These are phyloP conservation scores for Seladonia tumulorum DNA, from an alignment of 2,888 invertebrate genomes.

Conservation along the genomic window DNA sequence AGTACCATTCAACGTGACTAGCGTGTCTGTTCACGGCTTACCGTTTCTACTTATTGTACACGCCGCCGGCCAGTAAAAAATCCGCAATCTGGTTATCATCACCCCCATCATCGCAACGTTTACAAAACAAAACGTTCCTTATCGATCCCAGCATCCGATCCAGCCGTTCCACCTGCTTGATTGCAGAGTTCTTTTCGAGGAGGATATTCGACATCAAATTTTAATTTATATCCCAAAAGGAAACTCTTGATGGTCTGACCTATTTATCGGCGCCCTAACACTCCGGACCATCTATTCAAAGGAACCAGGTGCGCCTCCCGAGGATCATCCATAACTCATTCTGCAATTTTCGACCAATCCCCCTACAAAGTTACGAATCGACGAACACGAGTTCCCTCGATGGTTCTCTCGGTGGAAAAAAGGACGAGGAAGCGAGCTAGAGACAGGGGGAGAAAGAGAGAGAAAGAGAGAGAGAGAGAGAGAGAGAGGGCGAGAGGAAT, in stretches of 20 bases:
- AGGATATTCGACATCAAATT: background rate
- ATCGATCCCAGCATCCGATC: background rate
- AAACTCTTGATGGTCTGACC: slow-evolving; percentile 11
- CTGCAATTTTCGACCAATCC: slow-evolving; percentile 14
- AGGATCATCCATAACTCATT: background rate
- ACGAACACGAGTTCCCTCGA: slow-evolving; percentile 3
- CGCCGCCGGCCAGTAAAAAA: background rate
- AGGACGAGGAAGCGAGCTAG: background rate
- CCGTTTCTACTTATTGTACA: background rate
- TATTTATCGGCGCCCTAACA: slow-evolving; percentile 9
- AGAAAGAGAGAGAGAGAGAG: too few species aligned
- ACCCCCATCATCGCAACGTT: background rate
- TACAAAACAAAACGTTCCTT: background rate
- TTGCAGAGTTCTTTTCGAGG: background rate
- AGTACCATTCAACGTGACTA: background rate
- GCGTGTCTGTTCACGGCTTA: background rate
- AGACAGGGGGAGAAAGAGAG: background rate
- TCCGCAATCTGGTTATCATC: background rate
- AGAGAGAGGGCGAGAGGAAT: background rate
- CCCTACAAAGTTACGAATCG: slow-evolving; percentile 28
- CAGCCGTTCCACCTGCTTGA: background rate
- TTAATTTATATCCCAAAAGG: slow-evolving; percentile 11
- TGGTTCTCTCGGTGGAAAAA: background rate
- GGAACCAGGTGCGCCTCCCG: slow-evolving; percentile 16
- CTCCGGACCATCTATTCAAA: slow-evolving; percentile 13